phyloP scores from a whole-genome alignment of 2,888 invertebrate species.

The Epinotia ramella region DNA sequence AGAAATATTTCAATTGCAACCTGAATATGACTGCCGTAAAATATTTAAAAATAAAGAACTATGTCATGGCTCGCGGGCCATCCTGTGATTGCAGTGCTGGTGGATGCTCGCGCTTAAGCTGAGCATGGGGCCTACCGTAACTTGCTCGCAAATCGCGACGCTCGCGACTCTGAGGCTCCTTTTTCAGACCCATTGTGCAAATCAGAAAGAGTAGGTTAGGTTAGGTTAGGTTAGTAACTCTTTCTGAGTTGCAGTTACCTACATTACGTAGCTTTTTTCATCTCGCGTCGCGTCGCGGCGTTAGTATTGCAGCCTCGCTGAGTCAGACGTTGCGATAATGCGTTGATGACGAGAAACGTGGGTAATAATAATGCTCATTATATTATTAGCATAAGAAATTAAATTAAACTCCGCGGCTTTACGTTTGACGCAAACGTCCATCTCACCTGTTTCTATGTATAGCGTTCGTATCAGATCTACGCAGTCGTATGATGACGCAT shows the following conservation, averaged over 20 bases:
- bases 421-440: slow-evolving; percentile 17
- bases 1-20: too few relatives aligned
- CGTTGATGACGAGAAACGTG: neutral
- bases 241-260: too few relatives aligned
- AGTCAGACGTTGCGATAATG: neutral
- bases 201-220: neutral
- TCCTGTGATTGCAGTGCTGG: too few relatives aligned
- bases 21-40: too few relatives aligned
- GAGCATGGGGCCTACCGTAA: neutral
- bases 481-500: slow-evolving; percentile 10
- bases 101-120: neutral
- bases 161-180: neutral
- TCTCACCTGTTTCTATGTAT: slow-evolving; percentile 13
- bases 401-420: neutral
- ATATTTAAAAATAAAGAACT: too few relatives aligned
- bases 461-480: slow-evolving; percentile 16
- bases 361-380: neutral
- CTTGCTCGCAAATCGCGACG: neutral
- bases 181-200: neutral
- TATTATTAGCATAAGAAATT: slow-evolving; percentile 4
- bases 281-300: neutral
- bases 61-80: too few relatives aligned
- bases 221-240: too few relatives aligned
- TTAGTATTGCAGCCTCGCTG: neutral
- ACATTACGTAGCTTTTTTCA: neutral